Evolutionary conservation across 2,888 invertebrate genomes (phyloP), one percentile per base, ranked within the genome.

Genomic region (Clusia tigrina): DNA sequence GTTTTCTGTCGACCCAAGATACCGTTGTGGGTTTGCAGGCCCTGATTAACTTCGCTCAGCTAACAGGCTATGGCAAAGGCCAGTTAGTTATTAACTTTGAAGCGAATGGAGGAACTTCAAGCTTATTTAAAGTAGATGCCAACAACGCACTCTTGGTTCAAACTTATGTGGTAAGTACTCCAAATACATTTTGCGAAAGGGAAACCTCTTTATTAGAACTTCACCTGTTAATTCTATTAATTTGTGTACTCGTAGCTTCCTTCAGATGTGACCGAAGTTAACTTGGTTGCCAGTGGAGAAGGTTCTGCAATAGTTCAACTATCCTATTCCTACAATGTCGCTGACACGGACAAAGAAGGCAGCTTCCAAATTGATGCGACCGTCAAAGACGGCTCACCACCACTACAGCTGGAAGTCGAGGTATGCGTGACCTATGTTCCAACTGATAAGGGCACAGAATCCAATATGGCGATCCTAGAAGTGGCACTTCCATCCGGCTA

Each of bases 401-500:
- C 91, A 67, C 87, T 92, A 78, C 89, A 92, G 69, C 85, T 95
- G 63, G 90, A 92, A 74, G 86, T 96, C 17, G 93, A 93, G 9
- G 88, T 95, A 62, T 96, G 96, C 76, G 88, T 91, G 57, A 90
- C 90, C 88, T 93, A 85, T 57, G 57, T 74, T 2, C 78, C 78
- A 0, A 60, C 32, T 3, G 64, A 65, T 5, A 72, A 73, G 15
- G 63, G 60, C 9, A 66, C 87, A 18, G 87, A 88, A 56, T 90
- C 91, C 66, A 96, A 96, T 69, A 91, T 96, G 90, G 93, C 94
- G 12, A 91, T 96, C 0, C 91, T 96, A 87, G 95, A 95, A 76
- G 91, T 96, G 0, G 89, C 89, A 66, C 86, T 97, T 63, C 95
- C 96, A 0, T 95, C 95, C 1, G 96, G 97, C n/a, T 97, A 92